These are phyloP conservation scores for Notothenia coriiceps DNA, from an alignment of 2,113 vertebrate genomes.

Conservation along the genomic window DNA sequence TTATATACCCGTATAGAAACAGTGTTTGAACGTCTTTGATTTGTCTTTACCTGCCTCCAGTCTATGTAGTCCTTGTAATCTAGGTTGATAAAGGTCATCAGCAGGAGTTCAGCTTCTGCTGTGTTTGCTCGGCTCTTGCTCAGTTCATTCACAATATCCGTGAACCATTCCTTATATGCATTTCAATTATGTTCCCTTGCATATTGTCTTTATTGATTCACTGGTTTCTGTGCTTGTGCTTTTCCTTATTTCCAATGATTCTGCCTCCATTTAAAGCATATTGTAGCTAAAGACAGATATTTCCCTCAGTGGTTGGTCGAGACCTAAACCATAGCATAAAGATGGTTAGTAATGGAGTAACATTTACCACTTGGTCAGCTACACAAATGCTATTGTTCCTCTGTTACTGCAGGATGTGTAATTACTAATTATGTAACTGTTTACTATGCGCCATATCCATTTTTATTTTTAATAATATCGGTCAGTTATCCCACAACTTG, in stretches of 20 bases:
- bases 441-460: no score
- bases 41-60: not conserved
- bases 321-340: not conserved
- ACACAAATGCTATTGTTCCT: not conserved
- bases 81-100: conserved; percentile 10
- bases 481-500: not conserved
- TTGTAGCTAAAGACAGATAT: not conserved
- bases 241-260: not conserved
- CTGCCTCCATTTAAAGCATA: not conserved
- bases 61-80: conserved; percentile 2
- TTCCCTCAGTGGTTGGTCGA: not conserved
- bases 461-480: no score
- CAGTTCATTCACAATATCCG: not conserved
- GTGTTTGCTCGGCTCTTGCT: not conserved
- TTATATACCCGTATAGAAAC: not conserved
- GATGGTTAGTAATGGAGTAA: not conserved
- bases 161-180: not conserved
- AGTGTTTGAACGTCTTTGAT: not conserved
- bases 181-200: not conserved
- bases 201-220: not conserved
- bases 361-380: not conserved
- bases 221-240: no score
- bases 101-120: not conserved
- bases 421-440: not conserved
- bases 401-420: not conserved